Evolutionary conservation across 2,797 vertebrate species (phyloP), one percentile per base, ranked within the genome.

Genomic region (Cynopterus sphinx): DNA sequence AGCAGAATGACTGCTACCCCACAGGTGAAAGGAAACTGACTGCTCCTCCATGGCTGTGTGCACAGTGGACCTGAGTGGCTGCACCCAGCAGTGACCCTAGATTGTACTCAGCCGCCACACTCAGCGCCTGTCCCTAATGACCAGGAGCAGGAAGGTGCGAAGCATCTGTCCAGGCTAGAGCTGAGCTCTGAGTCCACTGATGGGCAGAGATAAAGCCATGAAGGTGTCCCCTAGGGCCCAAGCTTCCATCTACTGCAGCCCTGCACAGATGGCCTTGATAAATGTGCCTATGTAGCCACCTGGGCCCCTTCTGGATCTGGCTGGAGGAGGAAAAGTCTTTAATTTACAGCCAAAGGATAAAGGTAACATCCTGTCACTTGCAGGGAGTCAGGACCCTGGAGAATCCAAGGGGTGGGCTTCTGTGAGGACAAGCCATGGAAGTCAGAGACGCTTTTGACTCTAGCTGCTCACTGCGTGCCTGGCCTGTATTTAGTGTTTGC

Each of bases 391-490:
- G 90, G 46, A n/a, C 24, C 31, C 59, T 3, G 0, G 24, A 65
- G 31, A 28, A 33, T 11, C n/a, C 70, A 49, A 9, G 26, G 51
- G 4, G 4, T 0, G 9, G 33, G 10, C 26, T 15, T 51, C 53
- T 12, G 4, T 0, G 6, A 33, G 33, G 17, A 77, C 22, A 17
- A 1, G 53, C 26, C 68, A 36, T 7, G 3, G 9, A 15, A 21
- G 0, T 13, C 49, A 36, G 2, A 17, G 6, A 3, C 9, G 33
- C 41, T 46, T 43, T 26, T 0, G 0, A 22, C 1, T 3, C 6
- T 0, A 1, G 33, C 36, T 59, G 28, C 33, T 26, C 7, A 0
- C 43, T 16, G 17, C 9, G 65, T 0, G 1, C 33, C 22, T 41
- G 26, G n/a, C 63, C 59, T 49, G 9, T 4, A 71, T 10, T 41